Percentiles rank a stretch among this genome's conserved stretches.
These are phyloP conservation scores for Acrocephalus scirpaceus DNA, from an alignment of 2,797 vertebrate genomes.

Conservation along the genomic window DNA sequence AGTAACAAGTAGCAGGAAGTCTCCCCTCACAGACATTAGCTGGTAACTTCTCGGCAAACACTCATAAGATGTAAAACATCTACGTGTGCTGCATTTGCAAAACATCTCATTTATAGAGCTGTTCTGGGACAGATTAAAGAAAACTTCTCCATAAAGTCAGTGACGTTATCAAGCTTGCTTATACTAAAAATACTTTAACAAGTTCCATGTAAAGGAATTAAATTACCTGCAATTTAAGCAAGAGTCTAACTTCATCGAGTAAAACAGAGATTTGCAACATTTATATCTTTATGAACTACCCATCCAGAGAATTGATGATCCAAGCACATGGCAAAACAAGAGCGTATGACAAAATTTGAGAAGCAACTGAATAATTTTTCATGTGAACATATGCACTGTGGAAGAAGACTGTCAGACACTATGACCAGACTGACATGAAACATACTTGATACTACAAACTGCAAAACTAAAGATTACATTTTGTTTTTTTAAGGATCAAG, in stretches of 20 bases:
- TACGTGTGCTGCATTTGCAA: fast-evolving
- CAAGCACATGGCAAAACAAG: not conserved
- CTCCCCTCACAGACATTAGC: not conserved
- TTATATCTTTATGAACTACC: not conserved
- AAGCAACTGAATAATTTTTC: not conserved
- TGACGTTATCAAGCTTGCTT: not conserved
- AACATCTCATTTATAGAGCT: not conserved
- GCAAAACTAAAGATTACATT: not conserved
- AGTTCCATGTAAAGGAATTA: not conserved
- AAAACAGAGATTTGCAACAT: not conserved
- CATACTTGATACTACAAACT: not conserved
- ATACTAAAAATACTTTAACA: not conserved
- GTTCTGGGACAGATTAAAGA: not conserved
- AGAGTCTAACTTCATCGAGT: not conserved
- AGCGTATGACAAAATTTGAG: not conserved
- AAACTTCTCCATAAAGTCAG: not conserved
- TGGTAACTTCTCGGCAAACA: not conserved
- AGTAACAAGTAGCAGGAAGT: not conserved
- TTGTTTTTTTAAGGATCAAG: not conserved
- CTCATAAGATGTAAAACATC: not conserved
- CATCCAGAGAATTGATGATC: not conserved
- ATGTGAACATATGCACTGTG: not conserved
- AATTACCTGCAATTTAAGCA: not conserved
- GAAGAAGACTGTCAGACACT: not conserved
- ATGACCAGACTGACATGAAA: not conserved